Conservation (phyloP, 2,888 invertebrate genomes). For the Leucozona laternaria region DNA sequence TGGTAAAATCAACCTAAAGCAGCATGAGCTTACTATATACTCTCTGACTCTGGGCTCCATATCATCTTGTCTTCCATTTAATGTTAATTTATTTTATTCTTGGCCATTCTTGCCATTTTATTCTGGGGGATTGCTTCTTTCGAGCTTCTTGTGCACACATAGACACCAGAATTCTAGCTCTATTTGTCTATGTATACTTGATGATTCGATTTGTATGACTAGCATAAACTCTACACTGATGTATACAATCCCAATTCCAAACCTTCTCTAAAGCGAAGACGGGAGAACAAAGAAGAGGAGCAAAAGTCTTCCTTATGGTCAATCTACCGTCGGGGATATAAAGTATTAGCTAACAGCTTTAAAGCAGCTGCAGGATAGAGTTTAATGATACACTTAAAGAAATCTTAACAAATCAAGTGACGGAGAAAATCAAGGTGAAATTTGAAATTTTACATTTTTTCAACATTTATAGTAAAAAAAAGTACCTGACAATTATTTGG, state of each 20-base stretch:
- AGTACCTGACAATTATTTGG: too few relatives aligned
- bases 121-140: slow-evolving; percentile 25
- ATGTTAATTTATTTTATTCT: slow-evolving; percentile 74
- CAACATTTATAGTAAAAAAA: too few relatives aligned
- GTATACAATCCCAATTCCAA: neutral
- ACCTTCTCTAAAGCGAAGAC: slow-evolving; percentile 28
- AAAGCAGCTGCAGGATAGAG: slow-evolving; percentile 50
- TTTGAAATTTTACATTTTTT: too few relatives aligned
- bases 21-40: neutral
- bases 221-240: neutral
- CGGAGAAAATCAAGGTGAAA: too few relatives aligned
- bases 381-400: neutral
- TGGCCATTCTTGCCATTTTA: slow-evolving; percentile 48
- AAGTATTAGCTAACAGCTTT: slow-evolving; percentile 48
- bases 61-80: slow-evolving; percentile 57
- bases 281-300: slow-evolving; percentile 52
- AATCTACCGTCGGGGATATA: slow-evolving; percentile 57
- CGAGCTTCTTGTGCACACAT: slow-evolving; percentile 3
- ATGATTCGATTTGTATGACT: slow-evolving; percentile 66
- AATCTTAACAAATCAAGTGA: neutral
- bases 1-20: neutral
- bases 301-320: slow-evolving; percentile 71
- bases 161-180: neutral
- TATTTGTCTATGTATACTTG: slow-evolving; percentile 66
- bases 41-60: slow-evolving; percentile 4